phyloP scores from a whole-genome alignment of 2,113 vertebrate genomes.

The Sebastes fasciatus region DNA sequence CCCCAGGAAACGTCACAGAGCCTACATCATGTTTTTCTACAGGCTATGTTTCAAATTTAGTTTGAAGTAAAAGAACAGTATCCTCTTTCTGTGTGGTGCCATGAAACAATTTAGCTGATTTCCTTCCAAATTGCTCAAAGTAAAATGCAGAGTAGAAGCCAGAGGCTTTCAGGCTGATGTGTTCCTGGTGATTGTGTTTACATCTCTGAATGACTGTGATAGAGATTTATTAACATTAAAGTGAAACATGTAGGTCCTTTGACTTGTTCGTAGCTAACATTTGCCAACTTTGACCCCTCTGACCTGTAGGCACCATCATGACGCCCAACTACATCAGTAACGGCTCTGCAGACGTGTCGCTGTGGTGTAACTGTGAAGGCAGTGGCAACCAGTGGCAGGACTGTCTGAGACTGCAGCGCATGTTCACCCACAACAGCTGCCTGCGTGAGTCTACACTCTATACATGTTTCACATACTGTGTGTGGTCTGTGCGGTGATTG shows the following conservation, averaged over 20 bases:
- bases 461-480: neutral
- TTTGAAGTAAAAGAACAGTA: neutral
- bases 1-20: neutral
- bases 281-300: conserved; percentile 5
- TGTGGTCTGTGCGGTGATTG: neutral
- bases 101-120: conserved; percentile 5
- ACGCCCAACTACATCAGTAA: conserved; percentile 96
- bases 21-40: conserved; percentile 9
- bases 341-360: conserved; percentile 88
- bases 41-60: conserved; percentile 6
- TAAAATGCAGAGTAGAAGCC: neutral
- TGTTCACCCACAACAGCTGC: conserved; percentile 92
- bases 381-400: conserved; percentile 94
- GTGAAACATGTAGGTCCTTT: neutral
- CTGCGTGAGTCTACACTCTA: conserved; percentile 64
- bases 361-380: conserved; percentile 94
- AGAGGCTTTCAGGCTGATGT: neutral
- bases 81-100: neutral
- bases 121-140: neutral
- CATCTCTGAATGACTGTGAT: neutral
- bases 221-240: neutral
- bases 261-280: neutral
- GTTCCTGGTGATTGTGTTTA: neutral
- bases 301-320: conserved; percentile 90
- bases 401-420: conserved; percentile 88